Conservation (phyloP, 2,888 invertebrate species). For the Chrysolina haemoptera region DNA sequence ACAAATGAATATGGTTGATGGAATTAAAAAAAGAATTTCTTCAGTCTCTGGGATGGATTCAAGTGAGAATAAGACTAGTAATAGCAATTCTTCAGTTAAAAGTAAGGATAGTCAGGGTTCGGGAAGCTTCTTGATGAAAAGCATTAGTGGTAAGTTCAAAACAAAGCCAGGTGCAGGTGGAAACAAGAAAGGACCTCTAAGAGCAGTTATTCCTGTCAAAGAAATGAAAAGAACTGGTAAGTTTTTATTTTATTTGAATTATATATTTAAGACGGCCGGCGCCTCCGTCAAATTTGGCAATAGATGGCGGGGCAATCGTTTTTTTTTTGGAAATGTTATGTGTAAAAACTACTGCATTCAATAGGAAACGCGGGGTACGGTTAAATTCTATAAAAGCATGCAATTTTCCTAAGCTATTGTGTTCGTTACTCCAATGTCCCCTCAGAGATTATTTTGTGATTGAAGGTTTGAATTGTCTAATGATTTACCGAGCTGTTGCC, state of each 20-base stretch:
- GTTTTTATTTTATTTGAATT: conserved; percentile 7
- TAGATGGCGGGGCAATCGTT: too few relatives aligned
- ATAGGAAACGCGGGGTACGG: too few relatives aligned
- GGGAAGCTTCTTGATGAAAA: conserved; percentile 9
- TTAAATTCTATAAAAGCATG: too few relatives aligned
- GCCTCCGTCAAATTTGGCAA: too few relatives aligned
- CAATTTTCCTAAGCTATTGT: too few relatives aligned
- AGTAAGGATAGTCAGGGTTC: conserved; percentile 41
- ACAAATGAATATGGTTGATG: not conserved
- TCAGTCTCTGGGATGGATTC: conserved; percentile 33
- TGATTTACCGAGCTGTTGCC: too few relatives aligned
- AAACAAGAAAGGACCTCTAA: conserved; percentile 48
- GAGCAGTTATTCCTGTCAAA: conserved; percentile 53
- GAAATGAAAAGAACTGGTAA: conserved; percentile 52
- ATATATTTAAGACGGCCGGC: too few relatives aligned
- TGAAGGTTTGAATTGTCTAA: too few relatives aligned
- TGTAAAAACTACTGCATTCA: too few relatives aligned
- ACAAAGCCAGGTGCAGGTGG: conserved; percentile 33
- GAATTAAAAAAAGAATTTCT: conserved; percentile 30
- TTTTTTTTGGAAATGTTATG: too few relatives aligned
- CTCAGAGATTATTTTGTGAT: too few relatives aligned
- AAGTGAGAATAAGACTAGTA: conserved; percentile 20
- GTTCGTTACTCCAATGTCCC: too few relatives aligned
- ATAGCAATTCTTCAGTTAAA: conserved; percentile 33
- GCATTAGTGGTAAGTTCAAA: conserved; percentile 35